Percentiles rank a stretch among this genome's conserved stretches.
Conservation (phyloP, 2,888 invertebrate species). For the Brachylomia viminalis region DNA sequence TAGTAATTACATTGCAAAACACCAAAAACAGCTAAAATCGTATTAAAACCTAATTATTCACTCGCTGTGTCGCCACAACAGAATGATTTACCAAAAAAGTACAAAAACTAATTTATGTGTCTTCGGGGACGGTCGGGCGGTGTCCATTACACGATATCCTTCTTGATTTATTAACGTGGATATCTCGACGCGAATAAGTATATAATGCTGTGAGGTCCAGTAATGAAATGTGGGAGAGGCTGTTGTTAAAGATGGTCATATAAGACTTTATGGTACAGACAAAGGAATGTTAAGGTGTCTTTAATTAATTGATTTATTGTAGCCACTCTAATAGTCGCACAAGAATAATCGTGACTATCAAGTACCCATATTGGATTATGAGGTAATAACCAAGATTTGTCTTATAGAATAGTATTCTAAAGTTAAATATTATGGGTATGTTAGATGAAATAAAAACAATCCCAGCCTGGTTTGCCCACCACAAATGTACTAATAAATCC, state of each 20-base stretch:
- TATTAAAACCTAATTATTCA: slow-evolving; percentile 78
- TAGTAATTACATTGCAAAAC: slow-evolving; percentile 22
- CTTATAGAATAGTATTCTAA: not conserved
- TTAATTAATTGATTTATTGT: slow-evolving; percentile 57
- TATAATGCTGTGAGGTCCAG: slow-evolving; percentile 79
- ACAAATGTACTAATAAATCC: not conserved
- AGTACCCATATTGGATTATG: slow-evolving; percentile 23
- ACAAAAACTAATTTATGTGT: slow-evolving; percentile 88
- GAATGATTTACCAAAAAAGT: slow-evolving; percentile 86
- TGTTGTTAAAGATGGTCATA: slow-evolving; percentile 55
- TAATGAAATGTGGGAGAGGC: slow-evolving; percentile 81
- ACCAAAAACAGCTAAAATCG: slow-evolving; percentile 51
- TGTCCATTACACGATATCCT: slow-evolving; percentile 89
- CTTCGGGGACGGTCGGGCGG: slow-evolving; percentile 82
- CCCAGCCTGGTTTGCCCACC: too few relatives aligned
- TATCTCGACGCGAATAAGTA: slow-evolving; percentile 81
- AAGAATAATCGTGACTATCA: slow-evolving; percentile 29
- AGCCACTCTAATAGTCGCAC: slow-evolving; percentile 34
- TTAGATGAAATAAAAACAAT: not conserved
- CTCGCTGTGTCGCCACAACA: slow-evolving; percentile 76
- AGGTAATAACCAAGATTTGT: not conserved
- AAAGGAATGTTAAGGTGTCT: slow-evolving; percentile 49
- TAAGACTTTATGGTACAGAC: slow-evolving; percentile 47
- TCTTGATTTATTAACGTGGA: slow-evolving; percentile 87
- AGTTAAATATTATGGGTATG: not conserved